These are phyloP conservation scores for Melozone crissalis DNA, from an alignment of 2,113 vertebrate species.

Conservation along the genomic window DNA sequence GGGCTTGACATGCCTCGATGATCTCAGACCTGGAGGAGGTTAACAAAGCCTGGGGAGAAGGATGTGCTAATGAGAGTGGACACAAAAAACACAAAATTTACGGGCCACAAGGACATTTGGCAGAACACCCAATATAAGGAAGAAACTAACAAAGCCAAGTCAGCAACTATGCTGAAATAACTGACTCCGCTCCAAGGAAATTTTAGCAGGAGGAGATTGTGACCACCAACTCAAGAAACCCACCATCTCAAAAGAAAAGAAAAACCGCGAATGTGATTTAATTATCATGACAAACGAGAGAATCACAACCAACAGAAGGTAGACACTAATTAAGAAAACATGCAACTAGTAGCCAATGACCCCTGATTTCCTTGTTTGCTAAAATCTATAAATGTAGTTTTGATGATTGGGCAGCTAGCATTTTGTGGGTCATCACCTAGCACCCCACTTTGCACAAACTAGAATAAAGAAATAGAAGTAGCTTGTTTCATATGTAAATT, in stretches of 20 bases:
- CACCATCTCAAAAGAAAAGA: background rate
- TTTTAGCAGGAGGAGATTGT: background rate
- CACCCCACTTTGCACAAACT: background rate
- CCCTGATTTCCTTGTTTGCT: background rate
- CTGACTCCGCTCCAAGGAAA: background rate
- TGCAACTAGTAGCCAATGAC: background rate
- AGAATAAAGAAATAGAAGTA: background rate
- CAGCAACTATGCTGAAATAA: background rate
- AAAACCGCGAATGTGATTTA: background rate
- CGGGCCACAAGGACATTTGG: background rate
- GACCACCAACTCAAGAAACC: background rate
- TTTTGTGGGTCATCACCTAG: background rate
- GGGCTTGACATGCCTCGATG: background rate
- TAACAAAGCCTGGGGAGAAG: background rate
- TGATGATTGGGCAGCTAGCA: background rate
- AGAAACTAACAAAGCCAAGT: background rate
- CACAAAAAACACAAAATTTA: background rate
- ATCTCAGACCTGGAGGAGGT: background rate
- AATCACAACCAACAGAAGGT: background rate
- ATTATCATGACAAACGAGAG: background rate
- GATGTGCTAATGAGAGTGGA: background rate
- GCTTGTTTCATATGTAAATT: background rate
- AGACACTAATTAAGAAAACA: background rate
- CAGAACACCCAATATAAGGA: background rate
- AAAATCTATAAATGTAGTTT: background rate